Evolutionary conservation across 2,888 invertebrate genomes (phyloP), one percentile per base, ranked within the genome.

Genomic region (Cryptus viduatorius): DNA sequence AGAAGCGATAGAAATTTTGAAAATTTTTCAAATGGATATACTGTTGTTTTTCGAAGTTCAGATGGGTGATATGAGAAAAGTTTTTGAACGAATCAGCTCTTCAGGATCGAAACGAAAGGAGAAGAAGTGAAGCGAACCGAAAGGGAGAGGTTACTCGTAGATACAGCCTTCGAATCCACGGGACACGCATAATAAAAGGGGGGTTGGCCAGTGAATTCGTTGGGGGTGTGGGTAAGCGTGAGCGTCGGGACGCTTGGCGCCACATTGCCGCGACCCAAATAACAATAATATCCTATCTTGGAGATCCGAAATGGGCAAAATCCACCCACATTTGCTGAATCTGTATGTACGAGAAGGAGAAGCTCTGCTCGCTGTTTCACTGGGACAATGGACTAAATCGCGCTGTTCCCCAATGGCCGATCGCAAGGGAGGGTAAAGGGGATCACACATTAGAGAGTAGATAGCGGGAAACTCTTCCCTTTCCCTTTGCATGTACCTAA

Each of bases 251-350:
- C 89, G 88, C 90, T 90, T 89, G 92, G 92, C 92, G 92, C 92
- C 92, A 90, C 89, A 87, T 88, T 87, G 90, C 89, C 89, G 89
- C 90, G 92, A 91, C 91, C 92, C 89, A 92, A 91, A 92, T 92
- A 91, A 90, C 89, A 89, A 90, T 90, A 89, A 90, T 90, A 87
- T 86, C 82, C 82, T 73, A 72, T 85, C 80, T 61, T 82, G 65
- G 72, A 65, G 67, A 76, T 69, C 56, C 67, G 59, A 80, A 83
- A 73, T 64, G 37, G 73, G 53, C 56, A 75, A 78, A 84, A 76
- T 59, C 82, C 84, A 84, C 84, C 86, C 86, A 84, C 86, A 65
- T 79, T 82, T 68, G 68, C 76, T 71, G 61, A 82, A 76, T 81
- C 65, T 76, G 72, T 80, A 79, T 53, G 77, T 65, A 79, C 67